Conservation (phyloP, 2,797 vertebrate genomes). For the Intellagama lesueurii region DNA sequence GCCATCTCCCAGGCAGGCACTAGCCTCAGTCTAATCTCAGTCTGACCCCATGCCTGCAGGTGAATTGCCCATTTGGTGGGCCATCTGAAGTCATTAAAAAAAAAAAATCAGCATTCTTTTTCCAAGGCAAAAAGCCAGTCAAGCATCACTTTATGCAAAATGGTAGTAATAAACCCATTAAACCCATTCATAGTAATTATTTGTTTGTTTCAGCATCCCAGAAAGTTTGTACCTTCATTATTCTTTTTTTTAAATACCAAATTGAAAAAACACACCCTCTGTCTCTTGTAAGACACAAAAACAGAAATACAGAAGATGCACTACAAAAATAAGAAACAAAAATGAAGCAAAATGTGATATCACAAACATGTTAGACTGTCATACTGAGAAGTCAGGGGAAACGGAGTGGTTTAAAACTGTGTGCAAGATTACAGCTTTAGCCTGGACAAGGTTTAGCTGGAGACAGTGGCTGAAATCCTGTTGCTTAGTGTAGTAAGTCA, state of each 20-base stretch:
- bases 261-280: neutral
- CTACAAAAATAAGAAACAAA: neutral
- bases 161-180: neutral
- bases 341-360: neutral
- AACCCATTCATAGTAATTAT: neutral
- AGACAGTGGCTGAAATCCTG: neutral
- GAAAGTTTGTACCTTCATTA: neutral
- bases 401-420: neutral
- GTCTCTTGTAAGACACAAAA: neutral
- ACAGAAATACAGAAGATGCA: neutral
- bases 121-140: neutral
- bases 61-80: neutral
- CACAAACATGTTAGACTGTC: neutral
- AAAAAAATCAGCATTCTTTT: slow-evolving; percentile 2
- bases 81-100: neutral
- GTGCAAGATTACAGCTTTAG: neutral
- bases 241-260: neutral
- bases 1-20: no score
- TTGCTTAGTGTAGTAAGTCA: no score
- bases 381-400: neutral
- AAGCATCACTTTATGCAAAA: neutral
- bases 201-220: neutral
- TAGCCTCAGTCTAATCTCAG: neutral
- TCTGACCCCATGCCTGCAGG: neutral
- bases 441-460: neutral